These are phyloP conservation scores for Cichladusa arquata DNA, from an alignment of 2,113 vertebrate genomes.

Conservation along the genomic window DNA sequence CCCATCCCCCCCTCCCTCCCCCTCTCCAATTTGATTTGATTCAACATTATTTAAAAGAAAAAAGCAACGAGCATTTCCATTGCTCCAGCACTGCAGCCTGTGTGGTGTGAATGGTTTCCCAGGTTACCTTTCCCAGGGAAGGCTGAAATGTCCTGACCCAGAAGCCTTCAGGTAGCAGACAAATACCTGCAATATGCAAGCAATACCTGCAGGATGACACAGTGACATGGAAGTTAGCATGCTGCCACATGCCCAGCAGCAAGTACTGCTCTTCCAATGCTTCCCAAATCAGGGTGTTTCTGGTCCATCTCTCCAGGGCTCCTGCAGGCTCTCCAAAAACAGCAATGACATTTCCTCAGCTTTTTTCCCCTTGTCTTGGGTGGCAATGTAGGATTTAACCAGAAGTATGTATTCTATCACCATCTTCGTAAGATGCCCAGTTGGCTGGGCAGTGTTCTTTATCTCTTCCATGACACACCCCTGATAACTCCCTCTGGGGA, in stretches of 20 bases:
- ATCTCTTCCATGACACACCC: background rate
- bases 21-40: background rate
- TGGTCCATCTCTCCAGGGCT: background rate
- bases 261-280: background rate
- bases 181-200: background rate
- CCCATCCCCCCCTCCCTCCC: no score
- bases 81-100: background rate
- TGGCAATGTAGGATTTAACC: background rate
- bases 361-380: background rate
- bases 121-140: background rate
- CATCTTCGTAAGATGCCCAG: background rate
- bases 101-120: background rate
- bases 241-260: background rate
- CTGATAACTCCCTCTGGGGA: background rate
- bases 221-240: fast-evolving
- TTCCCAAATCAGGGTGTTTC: background rate
- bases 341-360: background rate
- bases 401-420: background rate
- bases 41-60: background rate
- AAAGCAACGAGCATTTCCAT: background rate
- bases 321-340: background rate
- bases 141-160: background rate
- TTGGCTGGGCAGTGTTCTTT: background rate
- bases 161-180: background rate
- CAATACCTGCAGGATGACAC: background rate